Base-by-base conservation (phyloP, 2,113 vertebrate species). In the Crotophaga sulcirostris region DNA sequence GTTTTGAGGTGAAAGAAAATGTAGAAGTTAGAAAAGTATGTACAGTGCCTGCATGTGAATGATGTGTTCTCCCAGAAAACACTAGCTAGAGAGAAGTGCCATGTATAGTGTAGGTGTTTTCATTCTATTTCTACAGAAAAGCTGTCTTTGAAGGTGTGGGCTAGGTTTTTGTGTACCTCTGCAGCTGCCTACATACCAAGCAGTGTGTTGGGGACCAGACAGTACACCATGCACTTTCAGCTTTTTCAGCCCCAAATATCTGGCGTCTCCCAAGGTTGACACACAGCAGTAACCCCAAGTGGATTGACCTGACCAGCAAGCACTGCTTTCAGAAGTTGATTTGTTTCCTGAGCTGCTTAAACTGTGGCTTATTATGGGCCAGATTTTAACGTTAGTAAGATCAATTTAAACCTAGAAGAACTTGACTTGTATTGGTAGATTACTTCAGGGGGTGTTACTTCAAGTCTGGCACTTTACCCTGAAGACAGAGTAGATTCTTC, bases 81-180 rank as follows among this genome's bases (percentile, higher is more conserved):
- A 19, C 11, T 81, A 55, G 49, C 60, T 90, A 83, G 59, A 78
- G 45, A 77, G 49, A 66, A 49, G 10, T 0, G 0, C 29, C 56
- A 6, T 28, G 33, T 38, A 38, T 66, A 18, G 26, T 16, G 68
- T 38, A 77, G 68, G 79, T 86, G 68, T 88, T 92, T 92, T 74
- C 79, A 52, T 92, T 92, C 83, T 89, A 13, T 90, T 84, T 84
- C 85, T 86, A 23, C 56, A 74, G 73, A 93, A 92, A 94, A 93
- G 34, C 72, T 90, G 69, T 58, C 68, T 92, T 63, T 52, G 68
- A 84, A 90, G 55, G 51, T 6, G 2, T 92, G 33, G 80, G 79
- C n/a, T 55, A 47, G 25, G 66, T 58, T 88, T 90, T 17, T 81
- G 34, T 88, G 72, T 89, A 52, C 44, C 51, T 80, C 55, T 81